These are phyloP conservation scores for Urocolius indicus DNA, from an alignment of 2,113 vertebrate genomes.

Conservation along the genomic window DNA sequence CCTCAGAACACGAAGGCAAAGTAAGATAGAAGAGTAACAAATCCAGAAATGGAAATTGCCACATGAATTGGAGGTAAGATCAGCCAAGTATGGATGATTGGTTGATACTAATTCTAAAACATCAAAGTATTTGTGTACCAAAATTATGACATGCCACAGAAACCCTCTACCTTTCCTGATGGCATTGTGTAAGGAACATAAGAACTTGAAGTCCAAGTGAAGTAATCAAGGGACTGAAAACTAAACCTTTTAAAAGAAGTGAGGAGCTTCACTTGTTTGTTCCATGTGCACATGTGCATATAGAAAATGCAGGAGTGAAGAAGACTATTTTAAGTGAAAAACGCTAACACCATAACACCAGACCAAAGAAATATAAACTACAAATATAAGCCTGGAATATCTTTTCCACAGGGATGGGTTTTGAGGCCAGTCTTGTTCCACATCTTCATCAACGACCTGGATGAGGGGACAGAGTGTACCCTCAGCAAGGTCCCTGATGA, in stretches of 20 bases:
- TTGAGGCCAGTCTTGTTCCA: too few species aligned
- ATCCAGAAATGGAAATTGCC: background rate
- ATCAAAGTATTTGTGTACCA: background rate
- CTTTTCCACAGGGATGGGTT: too few species aligned
- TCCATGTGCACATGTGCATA: background rate
- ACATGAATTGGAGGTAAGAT: background rate
- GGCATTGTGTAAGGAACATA: background rate
- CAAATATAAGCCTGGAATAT: background rate
- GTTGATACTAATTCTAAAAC: background rate
- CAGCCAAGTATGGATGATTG: background rate
- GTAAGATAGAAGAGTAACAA: background rate
- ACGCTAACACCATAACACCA: background rate
- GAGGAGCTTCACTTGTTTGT: background rate
- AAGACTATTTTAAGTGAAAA: background rate
- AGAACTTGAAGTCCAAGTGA: background rate
- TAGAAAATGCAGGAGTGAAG: background rate
- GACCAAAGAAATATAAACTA: background rate
- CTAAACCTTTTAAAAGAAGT: background rate
- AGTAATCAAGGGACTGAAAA: background rate
- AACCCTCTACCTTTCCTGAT: background rate
- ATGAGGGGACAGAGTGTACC: too few species aligned
- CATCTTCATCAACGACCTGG: too few species aligned
- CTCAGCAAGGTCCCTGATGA: too few species aligned
- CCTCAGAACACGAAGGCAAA: background rate
- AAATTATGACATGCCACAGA: background rate